phyloP scores from a whole-genome alignment of 2,113 vertebrate genomes.

The Falco punctatus region DNA sequence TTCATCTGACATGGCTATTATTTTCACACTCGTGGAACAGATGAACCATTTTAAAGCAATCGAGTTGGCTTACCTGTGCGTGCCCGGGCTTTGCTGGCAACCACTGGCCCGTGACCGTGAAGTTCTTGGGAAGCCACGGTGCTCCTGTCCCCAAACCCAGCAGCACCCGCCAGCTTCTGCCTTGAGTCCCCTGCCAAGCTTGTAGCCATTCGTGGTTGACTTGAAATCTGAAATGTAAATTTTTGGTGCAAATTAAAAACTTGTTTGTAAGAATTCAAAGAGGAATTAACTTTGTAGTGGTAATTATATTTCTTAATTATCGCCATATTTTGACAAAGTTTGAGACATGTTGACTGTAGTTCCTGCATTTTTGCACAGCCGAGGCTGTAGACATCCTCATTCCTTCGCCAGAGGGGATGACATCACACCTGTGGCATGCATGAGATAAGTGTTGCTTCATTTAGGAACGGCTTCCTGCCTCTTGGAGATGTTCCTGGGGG shows the following conservation, averaged over 20 bases:
- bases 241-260: conserved; percentile 62
- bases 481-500: not conserved
- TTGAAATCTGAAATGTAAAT: conserved; percentile 58
- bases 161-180: not conserved
- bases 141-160: not conserved
- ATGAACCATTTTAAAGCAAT: not conserved
- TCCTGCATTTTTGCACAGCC: not conserved
- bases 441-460: conserved; percentile 18
- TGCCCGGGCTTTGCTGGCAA: not conserved
- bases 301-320: conserved; percentile 31
- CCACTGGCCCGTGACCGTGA: not conserved
- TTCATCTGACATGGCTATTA: conserved; percentile 34
- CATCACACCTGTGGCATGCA: conserved; percentile 30
- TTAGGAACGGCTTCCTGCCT: not conserved
- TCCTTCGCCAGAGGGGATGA: not conserved
- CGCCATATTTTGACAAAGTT: conserved; percentile 2
- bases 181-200: not conserved
- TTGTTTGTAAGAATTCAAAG: conserved; percentile 57
- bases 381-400: conserved; percentile 1
- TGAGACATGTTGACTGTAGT: not conserved
- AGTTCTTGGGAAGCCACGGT: not conserved
- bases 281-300: conserved; percentile 60
- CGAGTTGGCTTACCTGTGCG: not conserved
- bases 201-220: not conserved
- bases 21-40: not conserved